These are phyloP conservation scores for Oreochromis aureus DNA, from an alignment of 2,113 vertebrate genomes.

Conservation along the genomic window DNA sequence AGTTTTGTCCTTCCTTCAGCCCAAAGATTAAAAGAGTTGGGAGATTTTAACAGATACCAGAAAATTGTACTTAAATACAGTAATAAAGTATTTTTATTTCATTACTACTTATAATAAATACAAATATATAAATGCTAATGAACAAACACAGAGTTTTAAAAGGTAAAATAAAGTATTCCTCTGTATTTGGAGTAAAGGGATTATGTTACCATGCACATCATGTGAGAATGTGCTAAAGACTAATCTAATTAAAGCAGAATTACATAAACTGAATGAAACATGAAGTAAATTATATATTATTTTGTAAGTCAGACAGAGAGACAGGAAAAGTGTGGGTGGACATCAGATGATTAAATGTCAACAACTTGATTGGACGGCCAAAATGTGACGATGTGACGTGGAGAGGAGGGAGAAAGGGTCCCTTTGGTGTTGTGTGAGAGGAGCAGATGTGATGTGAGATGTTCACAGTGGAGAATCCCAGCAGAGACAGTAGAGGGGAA, in stretches of 20 bases:
- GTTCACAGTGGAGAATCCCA: not conserved
- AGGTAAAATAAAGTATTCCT: not conserved
- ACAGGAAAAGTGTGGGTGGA: not conserved
- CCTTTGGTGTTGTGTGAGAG: too few species aligned
- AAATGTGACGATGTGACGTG: not conserved
- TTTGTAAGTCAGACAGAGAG: not conserved
- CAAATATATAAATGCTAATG: not conserved
- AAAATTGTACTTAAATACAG: not conserved
- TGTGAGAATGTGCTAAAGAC: not conserved
- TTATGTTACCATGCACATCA: not conserved
- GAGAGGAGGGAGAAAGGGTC: too few species aligned
- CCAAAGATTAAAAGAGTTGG: too few species aligned
- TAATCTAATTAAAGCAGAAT: not conserved
- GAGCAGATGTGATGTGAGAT: too few species aligned
- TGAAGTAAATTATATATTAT: not conserved
- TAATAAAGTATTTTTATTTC: not conserved
- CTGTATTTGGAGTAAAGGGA: not conserved
- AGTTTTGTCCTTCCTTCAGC: too few species aligned
- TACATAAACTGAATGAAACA: not conserved
- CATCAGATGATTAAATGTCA: not conserved
- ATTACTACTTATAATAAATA: not conserved
- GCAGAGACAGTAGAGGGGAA: not conserved
- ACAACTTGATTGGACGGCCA: not conserved
- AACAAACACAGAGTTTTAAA: not conserved
- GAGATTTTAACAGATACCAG: not conserved